These are phyloP conservation scores for Engystomops pustulosus DNA, from an alignment of 2,113 vertebrate species.

Conservation along the genomic window DNA sequence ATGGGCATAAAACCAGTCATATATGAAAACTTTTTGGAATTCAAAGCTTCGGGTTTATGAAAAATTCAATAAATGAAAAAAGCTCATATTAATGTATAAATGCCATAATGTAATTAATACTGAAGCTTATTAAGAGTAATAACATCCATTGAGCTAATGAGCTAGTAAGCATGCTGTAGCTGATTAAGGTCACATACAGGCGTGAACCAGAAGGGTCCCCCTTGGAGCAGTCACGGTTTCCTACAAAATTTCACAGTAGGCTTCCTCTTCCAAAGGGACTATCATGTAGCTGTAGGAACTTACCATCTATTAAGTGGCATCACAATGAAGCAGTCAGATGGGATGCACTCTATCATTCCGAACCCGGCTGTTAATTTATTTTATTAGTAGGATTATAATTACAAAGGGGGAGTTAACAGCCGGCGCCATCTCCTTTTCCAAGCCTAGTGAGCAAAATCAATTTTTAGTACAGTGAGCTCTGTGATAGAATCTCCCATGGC, in stretches of 20 bases:
- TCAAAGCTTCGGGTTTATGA: too few relatives aligned
- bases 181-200: conserved; percentile 38
- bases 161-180: conserved; percentile 30
- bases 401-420: conserved; percentile 37
- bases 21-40: too few relatives aligned
- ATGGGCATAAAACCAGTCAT: neutral
- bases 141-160: conserved; percentile 21
- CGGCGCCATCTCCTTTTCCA: neutral
- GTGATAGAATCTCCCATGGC: neutral
- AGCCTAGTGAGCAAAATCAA: neutral
- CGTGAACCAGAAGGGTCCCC: neutral
- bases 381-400: conserved; percentile 58
- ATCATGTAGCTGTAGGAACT: conserved; percentile 33
- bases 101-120: conserved; percentile 38
- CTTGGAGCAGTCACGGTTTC: neutral
- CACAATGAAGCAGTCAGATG: conserved; percentile 42
- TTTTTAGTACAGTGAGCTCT: conserved; percentile 6
- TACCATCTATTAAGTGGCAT: conserved; percentile 44
- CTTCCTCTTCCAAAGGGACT: conserved; percentile 48
- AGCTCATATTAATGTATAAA: neutral
- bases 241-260: conserved; percentile 34
- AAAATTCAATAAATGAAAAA: conserved; percentile 8
- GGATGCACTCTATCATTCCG: neutral
- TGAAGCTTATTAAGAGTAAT: conserved; percentile 24
- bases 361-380: conserved; percentile 33